Percentiles rank a stretch among this genome's conserved stretches.
phyloP scores from a whole-genome alignment of 2,797 vertebrate genomes.

The Acridotheres tristis region DNA sequence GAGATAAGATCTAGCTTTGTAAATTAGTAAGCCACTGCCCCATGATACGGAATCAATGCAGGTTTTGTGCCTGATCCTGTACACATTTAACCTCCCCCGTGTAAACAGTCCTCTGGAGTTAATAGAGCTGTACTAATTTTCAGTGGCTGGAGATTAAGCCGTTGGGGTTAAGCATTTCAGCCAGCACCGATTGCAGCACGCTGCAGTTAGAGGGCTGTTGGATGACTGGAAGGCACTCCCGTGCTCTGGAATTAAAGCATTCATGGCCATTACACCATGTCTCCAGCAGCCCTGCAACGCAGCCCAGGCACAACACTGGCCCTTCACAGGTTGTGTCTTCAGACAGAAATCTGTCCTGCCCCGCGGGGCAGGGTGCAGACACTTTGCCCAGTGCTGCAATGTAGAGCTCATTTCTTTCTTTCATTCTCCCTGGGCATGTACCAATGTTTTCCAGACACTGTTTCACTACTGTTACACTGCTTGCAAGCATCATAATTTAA shows the following conservation, averaged over 20 bases:
- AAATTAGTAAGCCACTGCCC: not conserved
- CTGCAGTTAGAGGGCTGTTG: not conserved
- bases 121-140: conserved; percentile 50
- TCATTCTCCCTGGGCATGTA: not conserved
- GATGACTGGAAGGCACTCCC: not conserved
- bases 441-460: not conserved
- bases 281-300: not conserved
- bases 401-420: not conserved
- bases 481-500: conserved; percentile 39
- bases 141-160: not conserved
- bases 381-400: not conserved
- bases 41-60: not conserved
- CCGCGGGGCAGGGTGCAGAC: not conserved
- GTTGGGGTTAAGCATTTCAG: not conserved
- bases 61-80: not conserved
- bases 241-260: not conserved
- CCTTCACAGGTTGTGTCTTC: not conserved
- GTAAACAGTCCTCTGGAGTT: not conserved
- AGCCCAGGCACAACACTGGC: not conserved
- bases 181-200: not conserved
- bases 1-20: not conserved
- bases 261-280: not conserved
- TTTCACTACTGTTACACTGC: not conserved
- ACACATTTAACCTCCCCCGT: not conserved
- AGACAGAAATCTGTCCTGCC: not conserved